Evolutionary conservation across 2,113 vertebrate species (phyloP).

Genomic region (Craseonycteris thonglongyai): DNA sequence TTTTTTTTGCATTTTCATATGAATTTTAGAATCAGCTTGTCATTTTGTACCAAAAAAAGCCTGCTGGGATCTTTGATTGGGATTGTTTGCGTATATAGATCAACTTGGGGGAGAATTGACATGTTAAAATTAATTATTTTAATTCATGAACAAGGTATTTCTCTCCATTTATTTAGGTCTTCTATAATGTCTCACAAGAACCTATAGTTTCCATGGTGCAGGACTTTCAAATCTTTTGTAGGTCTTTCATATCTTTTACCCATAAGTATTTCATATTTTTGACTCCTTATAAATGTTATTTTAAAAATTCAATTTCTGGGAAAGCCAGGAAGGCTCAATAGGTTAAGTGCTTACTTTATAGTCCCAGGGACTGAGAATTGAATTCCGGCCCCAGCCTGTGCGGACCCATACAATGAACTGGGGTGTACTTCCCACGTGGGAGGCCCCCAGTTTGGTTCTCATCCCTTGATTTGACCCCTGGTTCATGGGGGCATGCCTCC

Average conservation of each 20-base stretch:
- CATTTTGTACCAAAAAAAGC: not conserved
- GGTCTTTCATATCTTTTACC: not conserved
- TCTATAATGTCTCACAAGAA: not conserved
- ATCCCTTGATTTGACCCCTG: too few relatives aligned
- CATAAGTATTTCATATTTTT: not conserved
- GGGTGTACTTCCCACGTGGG: too few relatives aligned
- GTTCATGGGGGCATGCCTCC: too few relatives aligned
- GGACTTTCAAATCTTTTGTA: not conserved
- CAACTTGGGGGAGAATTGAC: not conserved
- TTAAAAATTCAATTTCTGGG: not conserved
- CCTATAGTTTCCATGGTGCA: not conserved
- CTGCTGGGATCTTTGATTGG: too few relatives aligned
- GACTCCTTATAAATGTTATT: not conserved
- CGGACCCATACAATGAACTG: too few relatives aligned
- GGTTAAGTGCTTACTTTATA: too few relatives aligned
- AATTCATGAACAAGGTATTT: not conserved
- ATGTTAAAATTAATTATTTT: not conserved
- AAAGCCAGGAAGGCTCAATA: too few relatives aligned
- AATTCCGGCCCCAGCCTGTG: too few relatives aligned
- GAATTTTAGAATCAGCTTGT: not conserved
- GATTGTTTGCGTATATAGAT: not conserved
- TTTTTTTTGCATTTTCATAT: not conserved
- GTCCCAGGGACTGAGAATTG: too few relatives aligned
- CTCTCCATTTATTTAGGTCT: not conserved
- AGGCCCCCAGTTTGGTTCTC: too few relatives aligned